Evolutionary conservation across 1,140 invertebrate genomes (phyloP).

Genomic region (Cyclargus thomasi): DNA sequence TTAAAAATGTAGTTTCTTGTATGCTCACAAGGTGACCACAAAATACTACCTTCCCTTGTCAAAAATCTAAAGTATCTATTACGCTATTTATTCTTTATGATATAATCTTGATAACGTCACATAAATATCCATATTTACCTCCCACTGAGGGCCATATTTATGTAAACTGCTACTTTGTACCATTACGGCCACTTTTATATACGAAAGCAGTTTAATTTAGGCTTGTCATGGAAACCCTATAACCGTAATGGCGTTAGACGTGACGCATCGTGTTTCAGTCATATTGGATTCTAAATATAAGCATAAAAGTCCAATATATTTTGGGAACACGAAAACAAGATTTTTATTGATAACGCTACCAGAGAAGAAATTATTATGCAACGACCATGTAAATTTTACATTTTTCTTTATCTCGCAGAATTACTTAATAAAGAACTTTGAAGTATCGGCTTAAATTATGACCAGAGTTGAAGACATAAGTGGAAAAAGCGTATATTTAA

Average conservation of each 20-base stretch:
- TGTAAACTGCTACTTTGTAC: neutral
- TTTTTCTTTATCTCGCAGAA: neutral
- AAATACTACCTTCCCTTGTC: too few species aligned
- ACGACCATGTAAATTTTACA: neutral
- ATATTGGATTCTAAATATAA: conserved; percentile 8
- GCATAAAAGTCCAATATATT: conserved; percentile 2
- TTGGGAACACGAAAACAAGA: neutral
- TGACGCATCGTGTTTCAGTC: conserved; percentile 14
- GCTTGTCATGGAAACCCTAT: conserved; percentile 24
- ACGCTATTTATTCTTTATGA: neutral
- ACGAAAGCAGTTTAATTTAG: conserved; percentile 13
- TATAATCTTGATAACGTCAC: neutral
- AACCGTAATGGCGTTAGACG: conserved; percentile 22
- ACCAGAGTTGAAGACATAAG: neutral
- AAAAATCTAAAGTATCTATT: neutral
- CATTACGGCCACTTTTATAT: neutral
- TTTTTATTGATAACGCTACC: neutral
- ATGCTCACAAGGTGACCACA: too few species aligned
- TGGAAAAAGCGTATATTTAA: too few species aligned
- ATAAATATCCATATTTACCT: neutral
- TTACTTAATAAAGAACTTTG: neutral
- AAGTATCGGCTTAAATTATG: neutral
- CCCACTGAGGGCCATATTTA: neutral
- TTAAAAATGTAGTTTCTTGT: neutral
- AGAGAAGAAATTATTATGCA: neutral